Evolutionary conservation across 2,888 invertebrate genomes (phyloP), one percentile per base, ranked within the genome.

Genomic region (Scaptomyza reducta): DNA sequence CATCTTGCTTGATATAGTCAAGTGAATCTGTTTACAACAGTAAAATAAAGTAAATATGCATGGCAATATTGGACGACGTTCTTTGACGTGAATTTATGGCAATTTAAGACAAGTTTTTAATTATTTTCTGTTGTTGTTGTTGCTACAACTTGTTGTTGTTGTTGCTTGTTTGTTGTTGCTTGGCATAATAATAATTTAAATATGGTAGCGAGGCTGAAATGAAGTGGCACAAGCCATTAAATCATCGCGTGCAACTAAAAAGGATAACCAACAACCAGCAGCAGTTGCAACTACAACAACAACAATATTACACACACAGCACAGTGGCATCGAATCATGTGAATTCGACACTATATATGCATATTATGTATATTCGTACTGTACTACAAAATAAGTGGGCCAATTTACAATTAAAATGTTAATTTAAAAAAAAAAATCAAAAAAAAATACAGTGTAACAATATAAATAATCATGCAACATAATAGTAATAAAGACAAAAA

Each of bases 61-160:
- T 70, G 74, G 81, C 82, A 87, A 84, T 81, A 74, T 77, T 68
- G 72, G 86, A 16, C 86, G 76, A 81, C 79, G 83, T 79, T 76
- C 89, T 87, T 85, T 80, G 85, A 86, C 87, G 61, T 89, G 83
- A 89, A 89, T 86, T 85, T 87, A 89, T 87, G 85, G 89, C 89
- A 85, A 89, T 85, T 89, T 85, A 82, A 89, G 89, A 89, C 85
- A 86, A 87, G 85, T 89, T 86, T 86, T 86, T 86, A 89, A 89
- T 86, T 86, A 85, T 85, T 73, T 87, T 84, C 58, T 63, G 64
- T 47, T 40, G 61, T 16, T 62, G 68, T 35, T 44, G 53, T 42
- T 53, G 55, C 18, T 51, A 50, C 35, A 49, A 49, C 33, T 38
- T 60, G 62, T 42, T 58, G 61, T 55, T 49, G 49, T 22, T 61